phyloP scores from a whole-genome alignment of 2,797 vertebrate genomes.

The Manis crassicaudata region DNA sequence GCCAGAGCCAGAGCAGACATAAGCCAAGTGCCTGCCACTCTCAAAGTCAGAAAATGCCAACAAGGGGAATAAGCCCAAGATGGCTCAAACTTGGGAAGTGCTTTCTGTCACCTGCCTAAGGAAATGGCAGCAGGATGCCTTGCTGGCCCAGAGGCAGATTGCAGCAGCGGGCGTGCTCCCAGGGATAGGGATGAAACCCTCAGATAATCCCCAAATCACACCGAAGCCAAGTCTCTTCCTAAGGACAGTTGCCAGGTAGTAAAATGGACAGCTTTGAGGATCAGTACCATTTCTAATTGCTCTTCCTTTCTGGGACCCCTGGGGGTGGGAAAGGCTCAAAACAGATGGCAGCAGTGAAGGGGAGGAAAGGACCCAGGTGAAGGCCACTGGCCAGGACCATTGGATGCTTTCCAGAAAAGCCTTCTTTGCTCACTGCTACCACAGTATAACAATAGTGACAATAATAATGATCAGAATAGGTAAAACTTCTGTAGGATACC shows the following conservation, averaged over 20 bases:
- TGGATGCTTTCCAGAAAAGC: not conserved
- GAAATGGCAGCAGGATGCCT: not conserved
- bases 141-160: not conserved
- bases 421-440: not conserved
- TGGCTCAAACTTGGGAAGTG: not conserved
- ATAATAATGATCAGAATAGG: rapidly evolving
- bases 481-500: not conserved
- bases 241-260: not conserved
- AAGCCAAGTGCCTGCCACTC: not conserved
- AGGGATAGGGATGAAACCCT: not conserved
- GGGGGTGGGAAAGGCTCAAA: not conserved
- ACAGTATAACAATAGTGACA: not conserved
- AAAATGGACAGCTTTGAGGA: not conserved
- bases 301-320: not conserved
- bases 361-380: not conserved
- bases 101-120: not conserved
- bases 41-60: not conserved
- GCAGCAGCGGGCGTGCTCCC: rapidly evolving
- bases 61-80: not conserved
- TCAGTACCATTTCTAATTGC: not conserved
- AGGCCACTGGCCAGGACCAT: not conserved
- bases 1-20: not conserved
- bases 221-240: not conserved
- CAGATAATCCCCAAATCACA: not conserved
- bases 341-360: not conserved